These are phyloP conservation scores for Percopsis omiscomaycus DNA, from an alignment of 2,797 vertebrate species.

Conservation along the genomic window DNA sequence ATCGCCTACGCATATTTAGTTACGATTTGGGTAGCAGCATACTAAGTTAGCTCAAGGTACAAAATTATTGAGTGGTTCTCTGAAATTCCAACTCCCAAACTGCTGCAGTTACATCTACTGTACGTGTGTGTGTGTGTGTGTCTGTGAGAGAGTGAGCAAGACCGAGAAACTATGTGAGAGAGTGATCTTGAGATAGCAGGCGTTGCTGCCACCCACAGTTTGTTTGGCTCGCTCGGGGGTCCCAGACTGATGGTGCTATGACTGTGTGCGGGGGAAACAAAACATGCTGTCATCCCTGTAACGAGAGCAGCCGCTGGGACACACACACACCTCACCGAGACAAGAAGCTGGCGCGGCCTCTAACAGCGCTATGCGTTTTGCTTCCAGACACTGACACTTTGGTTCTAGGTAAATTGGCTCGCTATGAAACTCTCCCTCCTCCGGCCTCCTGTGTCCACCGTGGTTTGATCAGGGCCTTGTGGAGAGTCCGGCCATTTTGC, in stretches of 20 bases:
- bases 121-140: background rate
- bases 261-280: slow-evolving; percentile 70
- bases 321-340: slow-evolving; percentile 65
- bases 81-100: no score
- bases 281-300: slow-evolving; percentile 78
- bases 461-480: slow-evolving; percentile 21
- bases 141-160: background rate
- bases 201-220: slow-evolving; percentile 53
- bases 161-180: slow-evolving; percentile 1
- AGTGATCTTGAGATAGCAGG: slow-evolving; percentile 67
- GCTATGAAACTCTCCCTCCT: slow-evolving; percentile 19
- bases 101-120: no score
- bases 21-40: no score
- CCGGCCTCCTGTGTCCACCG: background rate
- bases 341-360: slow-evolving; percentile 55
- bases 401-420: slow-evolving; percentile 43
- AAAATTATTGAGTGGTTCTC: no score
- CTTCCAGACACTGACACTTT: slow-evolving; percentile 56
- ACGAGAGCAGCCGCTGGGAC: slow-evolving; percentile 70
- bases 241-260: slow-evolving; percentile 69
- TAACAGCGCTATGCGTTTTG: slow-evolving; percentile 46
- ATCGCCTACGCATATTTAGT: no score
- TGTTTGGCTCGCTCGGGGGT: slow-evolving; percentile 78
- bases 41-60: no score
- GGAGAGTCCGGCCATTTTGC: slow-evolving; percentile 20